Conservation (phyloP, 1,140 invertebrate species). For the Danaus plexippus region DNA sequence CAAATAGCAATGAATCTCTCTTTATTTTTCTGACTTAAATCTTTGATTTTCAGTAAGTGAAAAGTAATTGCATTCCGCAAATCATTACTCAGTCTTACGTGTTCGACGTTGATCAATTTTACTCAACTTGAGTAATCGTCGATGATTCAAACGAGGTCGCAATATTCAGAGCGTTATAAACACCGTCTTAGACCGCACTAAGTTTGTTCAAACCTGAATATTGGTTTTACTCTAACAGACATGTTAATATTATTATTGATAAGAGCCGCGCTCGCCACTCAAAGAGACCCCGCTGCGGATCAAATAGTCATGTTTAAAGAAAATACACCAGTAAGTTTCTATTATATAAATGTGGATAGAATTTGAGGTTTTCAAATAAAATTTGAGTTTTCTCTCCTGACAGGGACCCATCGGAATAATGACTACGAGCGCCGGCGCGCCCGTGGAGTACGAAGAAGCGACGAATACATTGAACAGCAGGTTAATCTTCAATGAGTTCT, state of each 20-base stretch:
- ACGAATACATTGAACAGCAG: constrained; percentile 41
- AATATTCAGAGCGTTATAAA: constrained; percentile 32
- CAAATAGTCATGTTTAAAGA: constrained; percentile 40
- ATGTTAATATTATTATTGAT: constrained; percentile 16
- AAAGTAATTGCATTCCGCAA: constrained; percentile 2
- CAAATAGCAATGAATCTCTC: constrained; percentile 1
- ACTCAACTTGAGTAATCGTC: constrained; percentile 22
- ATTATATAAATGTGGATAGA: not conserved
- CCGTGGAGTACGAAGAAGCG: constrained; percentile 79
- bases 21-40: constrained; percentile 1
- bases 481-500: constrained; percentile 87
- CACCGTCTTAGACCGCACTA: constrained; percentile 7
- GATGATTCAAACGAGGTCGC: constrained; percentile 26
- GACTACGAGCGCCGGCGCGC: constrained; percentile 85
- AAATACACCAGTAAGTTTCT: constrained; percentile 59
- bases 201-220: too few relatives aligned
- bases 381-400: constrained; percentile 60
- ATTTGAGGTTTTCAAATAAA: not conserved
- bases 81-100: constrained; percentile 10
- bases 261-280: constrained; percentile 10
- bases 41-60: not conserved
- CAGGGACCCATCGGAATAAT: constrained; percentile 86
- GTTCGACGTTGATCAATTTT: constrained; percentile 15
- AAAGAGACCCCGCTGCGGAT: constrained; percentile 31
- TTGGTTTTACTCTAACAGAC: not conserved